Conservation (phyloP, 2,888 invertebrate genomes). For the Sympetrum striolatum region DNA sequence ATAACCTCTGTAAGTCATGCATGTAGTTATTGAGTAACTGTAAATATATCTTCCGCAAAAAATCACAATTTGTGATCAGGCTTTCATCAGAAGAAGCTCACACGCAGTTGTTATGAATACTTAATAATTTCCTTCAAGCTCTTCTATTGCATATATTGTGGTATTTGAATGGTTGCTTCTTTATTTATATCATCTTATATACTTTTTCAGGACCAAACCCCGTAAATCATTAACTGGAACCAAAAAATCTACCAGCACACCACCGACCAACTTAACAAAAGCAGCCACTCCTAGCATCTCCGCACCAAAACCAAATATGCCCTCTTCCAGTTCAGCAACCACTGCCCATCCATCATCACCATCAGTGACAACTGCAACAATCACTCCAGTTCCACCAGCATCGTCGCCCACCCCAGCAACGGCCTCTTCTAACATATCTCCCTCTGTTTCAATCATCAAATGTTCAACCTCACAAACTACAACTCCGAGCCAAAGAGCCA, state of each 20-base stretch:
- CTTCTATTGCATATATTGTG: not conserved
- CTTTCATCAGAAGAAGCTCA: too few species aligned
- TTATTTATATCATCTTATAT: not conserved
- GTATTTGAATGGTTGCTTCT: not conserved
- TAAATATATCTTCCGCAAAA: too few species aligned
- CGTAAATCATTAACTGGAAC: not conserved
- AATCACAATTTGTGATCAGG: too few species aligned
- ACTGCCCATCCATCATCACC: not conserved
- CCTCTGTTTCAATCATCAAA: slow-evolving; percentile 23
- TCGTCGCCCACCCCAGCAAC: not conserved
- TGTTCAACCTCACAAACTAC: slow-evolving; percentile 18
- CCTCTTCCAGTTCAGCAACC: not conserved
- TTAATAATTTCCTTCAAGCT: too few species aligned
- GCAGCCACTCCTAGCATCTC: not conserved
- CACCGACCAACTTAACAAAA: not conserved
- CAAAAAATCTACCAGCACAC: not conserved
- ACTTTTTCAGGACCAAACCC: slow-evolving; percentile 7
- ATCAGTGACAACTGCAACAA: not conserved
- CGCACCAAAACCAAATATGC: not conserved
- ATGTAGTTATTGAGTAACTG: too few species aligned
- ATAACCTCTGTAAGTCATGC: too few species aligned
- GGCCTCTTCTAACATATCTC: not conserved
- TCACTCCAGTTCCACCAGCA: not conserved
- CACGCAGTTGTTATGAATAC: too few species aligned
- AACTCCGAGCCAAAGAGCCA: slow-evolving; percentile 31